These are phyloP conservation scores for Vanacampus margaritifer DNA, from an alignment of 2,113 vertebrate genomes.

Conservation along the genomic window DNA sequence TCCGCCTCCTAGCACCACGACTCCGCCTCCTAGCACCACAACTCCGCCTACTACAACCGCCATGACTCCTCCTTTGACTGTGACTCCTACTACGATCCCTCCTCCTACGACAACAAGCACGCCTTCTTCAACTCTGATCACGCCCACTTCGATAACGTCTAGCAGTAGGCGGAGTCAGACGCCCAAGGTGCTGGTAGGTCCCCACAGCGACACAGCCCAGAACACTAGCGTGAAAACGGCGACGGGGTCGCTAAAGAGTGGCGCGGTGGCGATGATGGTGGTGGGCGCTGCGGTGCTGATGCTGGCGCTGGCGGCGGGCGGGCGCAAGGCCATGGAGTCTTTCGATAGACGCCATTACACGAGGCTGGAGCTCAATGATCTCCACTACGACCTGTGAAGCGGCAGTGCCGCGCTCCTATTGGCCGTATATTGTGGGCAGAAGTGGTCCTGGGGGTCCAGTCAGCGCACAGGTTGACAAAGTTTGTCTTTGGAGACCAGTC, in stretches of 20 bases:
- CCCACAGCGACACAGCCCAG: constrained; percentile 35
- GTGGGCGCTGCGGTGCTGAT: constrained; percentile 60
- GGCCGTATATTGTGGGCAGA: too few relatives aligned
- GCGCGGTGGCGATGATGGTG: constrained; percentile 67
- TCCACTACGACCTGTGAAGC: constrained; percentile 73
- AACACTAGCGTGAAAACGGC: constrained; percentile 8
- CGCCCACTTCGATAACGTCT: neutral
- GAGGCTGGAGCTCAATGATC: constrained; percentile 76
- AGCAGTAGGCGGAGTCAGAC: neutral
- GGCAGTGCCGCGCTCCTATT: neutral
- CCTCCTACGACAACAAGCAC: neutral
- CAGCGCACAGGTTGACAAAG: too few relatives aligned
- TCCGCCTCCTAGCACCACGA: neutral
- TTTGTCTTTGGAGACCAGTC: too few relatives aligned
- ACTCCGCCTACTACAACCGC: neutral
- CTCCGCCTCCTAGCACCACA: neutral
- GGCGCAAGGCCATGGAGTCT: constrained; percentile 74
- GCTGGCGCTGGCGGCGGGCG: constrained; percentile 60
- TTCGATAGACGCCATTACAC: constrained; percentile 78
- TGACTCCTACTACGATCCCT: constrained; percentile 6
- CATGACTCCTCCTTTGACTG: neutral
- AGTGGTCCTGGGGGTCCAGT: too few relatives aligned
- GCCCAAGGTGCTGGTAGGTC: constrained; percentile 26
- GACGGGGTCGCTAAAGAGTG: constrained; percentile 52
- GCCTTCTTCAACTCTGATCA: neutral